These are phyloP conservation scores for Caranx melampygus DNA, from an alignment of 2,113 vertebrate species.

Conservation along the genomic window DNA sequence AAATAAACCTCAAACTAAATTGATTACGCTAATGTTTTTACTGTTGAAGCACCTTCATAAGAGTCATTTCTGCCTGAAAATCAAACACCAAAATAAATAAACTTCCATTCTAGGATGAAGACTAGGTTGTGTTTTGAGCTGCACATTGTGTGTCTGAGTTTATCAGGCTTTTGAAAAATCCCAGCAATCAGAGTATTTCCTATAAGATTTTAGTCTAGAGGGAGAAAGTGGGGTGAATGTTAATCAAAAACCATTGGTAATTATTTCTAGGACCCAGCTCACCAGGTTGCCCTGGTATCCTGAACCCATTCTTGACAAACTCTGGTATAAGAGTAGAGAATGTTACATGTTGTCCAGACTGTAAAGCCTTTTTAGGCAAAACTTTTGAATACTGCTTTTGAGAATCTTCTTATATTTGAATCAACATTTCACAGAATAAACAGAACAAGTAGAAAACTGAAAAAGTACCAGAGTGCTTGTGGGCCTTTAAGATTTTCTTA, in stretches of 20 bases:
- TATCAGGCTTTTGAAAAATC: not conserved
- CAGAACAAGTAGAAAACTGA: not conserved
- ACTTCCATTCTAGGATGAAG: not conserved
- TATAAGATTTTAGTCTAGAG: no score
- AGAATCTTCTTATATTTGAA: no score
- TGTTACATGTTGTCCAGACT: no score
- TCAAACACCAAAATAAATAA: conserved; percentile 24
- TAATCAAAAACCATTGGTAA: no score
- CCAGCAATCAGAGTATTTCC: no score
- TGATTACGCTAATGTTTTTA: conserved; percentile 15
- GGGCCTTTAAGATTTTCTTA: not conserved
- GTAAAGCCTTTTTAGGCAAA: no score
- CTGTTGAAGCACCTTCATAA: not conserved
- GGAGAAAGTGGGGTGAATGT: no score
- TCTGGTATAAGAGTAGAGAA: no score
- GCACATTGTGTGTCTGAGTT: not conserved
- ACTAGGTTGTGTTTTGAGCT: not conserved
- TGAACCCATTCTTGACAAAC: not conserved
- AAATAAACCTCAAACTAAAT: conserved; percentile 5
- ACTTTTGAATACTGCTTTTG: no score
- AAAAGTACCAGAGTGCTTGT: not conserved
- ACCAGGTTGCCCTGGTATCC: not conserved
- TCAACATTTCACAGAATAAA: not conserved
- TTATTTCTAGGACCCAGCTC: not conserved
- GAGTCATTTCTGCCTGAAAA: not conserved